Evolutionary conservation across 2,797 vertebrate genomes (phyloP), one percentile per base, ranked within the genome.

Genomic region (Xyrichtys novacula): DNA sequence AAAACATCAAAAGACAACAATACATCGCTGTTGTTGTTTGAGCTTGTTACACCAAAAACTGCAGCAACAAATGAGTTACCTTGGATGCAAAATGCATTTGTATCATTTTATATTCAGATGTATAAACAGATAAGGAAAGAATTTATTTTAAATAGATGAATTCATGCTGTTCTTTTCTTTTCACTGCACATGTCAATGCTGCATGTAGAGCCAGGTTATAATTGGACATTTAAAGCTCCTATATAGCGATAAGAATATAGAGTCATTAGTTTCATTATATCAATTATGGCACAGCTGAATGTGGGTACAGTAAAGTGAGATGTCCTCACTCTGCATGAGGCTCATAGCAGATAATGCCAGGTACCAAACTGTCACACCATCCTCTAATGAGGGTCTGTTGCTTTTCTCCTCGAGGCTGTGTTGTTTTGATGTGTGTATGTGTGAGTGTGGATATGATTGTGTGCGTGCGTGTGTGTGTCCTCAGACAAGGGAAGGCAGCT

Each of bases 321-420:
- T 20, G 49, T 78, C 58, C 55, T 60, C 32, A 67, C 53, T 46
- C 39, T 53, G 49, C 68, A 61, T 28, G 28, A 69, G 44, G 53
- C 60, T 78, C 63, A 49, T 42, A 59, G 67, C 54, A 78, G 50
- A 82, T 66, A 40, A 83, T 44, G 20, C 47, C 71, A 81, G 68
- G 55, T 36, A 68, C 28, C 31, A 64, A 72, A 52, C 47, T 69
- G 62, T 62, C 47, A 40, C 70, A 53, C 11, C 0, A 44, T 71
- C 47, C 52, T 67, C 50, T 84, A 78, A 88, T 74, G 83, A 86
- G 80, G 59, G 32, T 61, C 44, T 71, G 66, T 62, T 71, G 60
- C 49, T 46, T 79, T 71, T 77, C 54, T 84, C 47, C 57, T 84
- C 38, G 54, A 56, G 69, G 65, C 19, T 81, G 54, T 70, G 69